Conservation (phyloP, 2,888 invertebrate genomes). For the Capitulum mitella region DNA sequence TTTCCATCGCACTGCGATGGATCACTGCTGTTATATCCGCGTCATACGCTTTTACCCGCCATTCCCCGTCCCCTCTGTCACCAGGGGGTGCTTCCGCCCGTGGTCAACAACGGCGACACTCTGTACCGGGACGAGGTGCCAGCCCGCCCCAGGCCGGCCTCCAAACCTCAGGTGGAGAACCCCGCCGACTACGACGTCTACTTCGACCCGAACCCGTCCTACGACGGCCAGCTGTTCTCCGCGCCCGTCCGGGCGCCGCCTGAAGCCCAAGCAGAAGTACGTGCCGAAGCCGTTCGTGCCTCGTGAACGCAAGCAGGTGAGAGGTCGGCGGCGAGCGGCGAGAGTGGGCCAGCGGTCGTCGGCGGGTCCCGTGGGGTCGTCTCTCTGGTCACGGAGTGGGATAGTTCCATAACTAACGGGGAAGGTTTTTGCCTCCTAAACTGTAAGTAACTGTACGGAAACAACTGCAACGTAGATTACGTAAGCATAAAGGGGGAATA, state of each 20-base stretch:
- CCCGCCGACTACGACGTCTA: constrained; percentile 21
- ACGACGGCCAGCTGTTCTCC: not conserved
- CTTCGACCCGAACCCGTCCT: not conserved
- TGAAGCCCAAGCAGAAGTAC: not conserved
- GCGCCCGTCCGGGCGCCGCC: not conserved
- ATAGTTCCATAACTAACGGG: too few species aligned
- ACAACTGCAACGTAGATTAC: too few species aligned
- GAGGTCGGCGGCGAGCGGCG: too few species aligned
- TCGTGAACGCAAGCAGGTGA: not conserved
- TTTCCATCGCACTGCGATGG: too few species aligned
- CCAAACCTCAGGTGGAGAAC: not conserved
- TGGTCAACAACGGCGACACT: not conserved
- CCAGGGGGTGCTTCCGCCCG: not conserved
- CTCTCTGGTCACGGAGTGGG: too few species aligned
- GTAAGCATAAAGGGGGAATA: too few species aligned
- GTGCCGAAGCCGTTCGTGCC: constrained; percentile 16
- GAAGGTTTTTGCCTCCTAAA: too few species aligned
- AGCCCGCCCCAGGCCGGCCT: not conserved
- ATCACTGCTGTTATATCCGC: too few species aligned
- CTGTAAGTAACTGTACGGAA: too few species aligned
- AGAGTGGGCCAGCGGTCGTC: not conserved
- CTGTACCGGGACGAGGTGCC: constrained; percentile 21
- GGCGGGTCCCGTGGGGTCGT: too few species aligned
- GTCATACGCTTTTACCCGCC: too few species aligned
- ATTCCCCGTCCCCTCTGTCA: not conserved